Evolutionary conservation across 2,797 vertebrate species (phyloP), one percentile per base, ranked within the genome.

Genomic region (Chromobotia macracanthus): DNA sequence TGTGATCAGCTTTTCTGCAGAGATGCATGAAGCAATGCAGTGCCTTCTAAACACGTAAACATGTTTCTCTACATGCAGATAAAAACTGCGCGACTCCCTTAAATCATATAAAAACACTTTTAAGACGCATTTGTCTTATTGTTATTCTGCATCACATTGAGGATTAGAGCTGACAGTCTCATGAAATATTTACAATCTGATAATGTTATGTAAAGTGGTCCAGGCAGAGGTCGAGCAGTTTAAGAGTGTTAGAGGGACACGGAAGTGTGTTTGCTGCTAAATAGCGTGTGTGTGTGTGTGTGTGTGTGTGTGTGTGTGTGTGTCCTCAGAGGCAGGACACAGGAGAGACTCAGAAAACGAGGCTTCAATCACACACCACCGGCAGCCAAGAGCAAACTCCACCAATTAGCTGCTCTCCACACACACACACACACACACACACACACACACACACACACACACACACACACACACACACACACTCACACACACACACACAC

Each of bases 371-470:
- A 90, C 87, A 87, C 87, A 90, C 87, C 90, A 82, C 66, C 50
- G 38, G 25, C 72, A 90, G 90, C 89, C 88, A 84, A 80, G 69
- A 89, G 91, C 89, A 90, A 92, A 91, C 88, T 89, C 87, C 87
- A 91, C 92, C 92, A 93, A 93, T 93, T 93, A 93, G 90, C 90
- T 87, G 80, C 90, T 89, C 89, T 82, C 88, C 86, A 88, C 55
- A 71, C 72, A 84, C 89, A 90, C 91, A n/a, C n/a, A n/a, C n/a
- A n/a, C n/a, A n/a, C n/a, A n/a, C n/a, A n/a, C n/a, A n/a, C n/a
- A n/a, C n/a, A n/a, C n/a, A n/a, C n/a, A n/a, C n/a, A n/a, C n/a
- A n/a, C n/a, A n/a, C n/a, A n/a, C n/a, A n/a, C n/a, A n/a, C n/a
- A n/a, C n/a, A n/a, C n/a, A n/a, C n/a, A n/a, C n/a, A n/a, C n/a